These are phyloP conservation scores for Lucinisca nassula DNA, from an alignment of 2,888 invertebrate genomes.

Conservation along the genomic window DNA sequence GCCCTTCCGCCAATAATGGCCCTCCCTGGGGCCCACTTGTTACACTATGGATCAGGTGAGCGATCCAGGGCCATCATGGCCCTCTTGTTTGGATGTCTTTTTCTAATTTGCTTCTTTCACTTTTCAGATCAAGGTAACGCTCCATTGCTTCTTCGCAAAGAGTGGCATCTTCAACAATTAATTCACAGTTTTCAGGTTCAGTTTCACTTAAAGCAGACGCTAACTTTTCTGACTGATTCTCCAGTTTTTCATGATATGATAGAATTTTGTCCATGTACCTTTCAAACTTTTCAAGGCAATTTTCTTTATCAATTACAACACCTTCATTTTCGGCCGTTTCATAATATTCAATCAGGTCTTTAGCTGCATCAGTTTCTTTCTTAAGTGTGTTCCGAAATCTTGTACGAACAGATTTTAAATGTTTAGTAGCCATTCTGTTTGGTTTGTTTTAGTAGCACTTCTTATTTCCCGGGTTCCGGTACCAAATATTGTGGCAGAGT, in stretches of 20 bases:
- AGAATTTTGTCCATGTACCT: conserved; percentile 33
- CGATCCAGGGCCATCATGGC: no score
- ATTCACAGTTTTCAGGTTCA: not conserved
- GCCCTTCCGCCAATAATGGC: no score
- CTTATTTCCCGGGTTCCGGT: no score
- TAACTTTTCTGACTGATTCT: conserved; percentile 20
- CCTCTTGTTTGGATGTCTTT: no score
- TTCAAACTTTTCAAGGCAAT: conserved; percentile 24
- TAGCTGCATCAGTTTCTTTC: not conserved
- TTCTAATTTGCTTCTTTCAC: not conserved
- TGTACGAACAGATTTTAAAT: no score
- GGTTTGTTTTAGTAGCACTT: no score
- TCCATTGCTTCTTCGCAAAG: not conserved
- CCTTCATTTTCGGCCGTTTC: not conserved
- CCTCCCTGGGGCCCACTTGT: no score
- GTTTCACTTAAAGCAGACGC: not conserved
- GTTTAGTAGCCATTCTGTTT: no score
- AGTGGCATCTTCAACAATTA: not conserved
- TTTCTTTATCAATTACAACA: not conserved
- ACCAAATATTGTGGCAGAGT: no score
- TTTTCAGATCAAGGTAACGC: not conserved
- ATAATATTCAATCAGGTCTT: not conserved
- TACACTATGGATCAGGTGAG: no score
- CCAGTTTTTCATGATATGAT: conserved; percentile 16
- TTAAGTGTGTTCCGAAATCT: no score